A percentile compares a stretch with the other conserved stretches of the same genome.
phyloP scores from a whole-genome alignment of 2,888 invertebrate genomes.

The Oasisia sp. region DNA sequence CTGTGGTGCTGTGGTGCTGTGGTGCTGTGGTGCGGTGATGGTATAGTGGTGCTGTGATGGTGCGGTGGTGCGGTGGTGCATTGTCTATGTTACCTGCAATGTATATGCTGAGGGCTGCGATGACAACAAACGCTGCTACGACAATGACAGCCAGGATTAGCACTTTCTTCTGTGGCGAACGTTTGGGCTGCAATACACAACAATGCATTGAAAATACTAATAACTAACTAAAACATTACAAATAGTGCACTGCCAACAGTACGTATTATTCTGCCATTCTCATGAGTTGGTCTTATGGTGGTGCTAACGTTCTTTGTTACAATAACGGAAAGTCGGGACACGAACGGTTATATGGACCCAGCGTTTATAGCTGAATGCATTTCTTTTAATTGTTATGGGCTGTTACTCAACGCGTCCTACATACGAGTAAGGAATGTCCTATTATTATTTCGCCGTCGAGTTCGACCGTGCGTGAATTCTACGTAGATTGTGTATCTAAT shows the following conservation, averaged over 20 bases:
- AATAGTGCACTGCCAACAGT: not conserved
- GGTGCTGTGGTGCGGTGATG: not conserved
- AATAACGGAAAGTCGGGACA: no score
- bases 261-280: not conserved
- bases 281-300: not conserved
- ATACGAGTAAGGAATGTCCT: no score
- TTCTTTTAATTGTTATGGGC: no score
- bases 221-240: not conserved
- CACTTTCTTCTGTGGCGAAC: not conserved
- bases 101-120: not conserved
- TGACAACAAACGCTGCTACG: not conserved
- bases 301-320: not conserved
- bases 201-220: not conserved
- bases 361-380: no score
- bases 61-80: not conserved
- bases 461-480: no score
- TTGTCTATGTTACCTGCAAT: not conserved
- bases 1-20: not conserved
- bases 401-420: no score
- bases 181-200: not conserved
- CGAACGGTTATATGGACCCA: no score
- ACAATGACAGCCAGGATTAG: not conserved
- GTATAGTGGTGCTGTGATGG: not conserved
- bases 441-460: no score
- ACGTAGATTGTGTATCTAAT: no score